Percentiles rank a stretch among this genome's conserved stretches.
phyloP scores from a whole-genome alignment of 1,140 invertebrate genomes.

The Bombus difficillimus region DNA sequence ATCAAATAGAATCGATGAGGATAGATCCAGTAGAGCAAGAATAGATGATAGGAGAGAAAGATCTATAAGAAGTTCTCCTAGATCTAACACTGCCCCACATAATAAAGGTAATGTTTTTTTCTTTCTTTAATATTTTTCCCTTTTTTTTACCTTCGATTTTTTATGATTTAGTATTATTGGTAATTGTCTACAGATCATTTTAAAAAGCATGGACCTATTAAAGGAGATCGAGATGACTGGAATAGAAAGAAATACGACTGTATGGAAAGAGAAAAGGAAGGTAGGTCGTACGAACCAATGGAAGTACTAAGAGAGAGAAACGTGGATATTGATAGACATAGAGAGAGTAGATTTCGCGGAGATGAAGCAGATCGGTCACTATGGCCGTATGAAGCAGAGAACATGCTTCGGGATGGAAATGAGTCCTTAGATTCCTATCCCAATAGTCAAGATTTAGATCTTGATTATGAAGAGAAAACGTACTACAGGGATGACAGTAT shows the following conservation, averaged over 20 bases:
- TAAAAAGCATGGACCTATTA: slow-evolving; percentile 65
- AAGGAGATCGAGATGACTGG: slow-evolving; percentile 64
- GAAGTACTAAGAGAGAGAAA: slow-evolving; percentile 77
- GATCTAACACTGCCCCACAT: slow-evolving; percentile 41
- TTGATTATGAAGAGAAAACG: slow-evolving; percentile 70
- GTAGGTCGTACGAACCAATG: slow-evolving; percentile 75
- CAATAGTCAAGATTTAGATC: slow-evolving; percentile 57
- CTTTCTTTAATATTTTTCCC: background rate
- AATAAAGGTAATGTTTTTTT: slow-evolving; percentile 68
- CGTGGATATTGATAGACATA: slow-evolving; percentile 66
- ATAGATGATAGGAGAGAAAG: slow-evolving; percentile 74
- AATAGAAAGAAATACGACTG: slow-evolving; percentile 69
- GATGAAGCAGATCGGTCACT: slow-evolving; percentile 61
- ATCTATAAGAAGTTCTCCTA: slow-evolving; percentile 70
- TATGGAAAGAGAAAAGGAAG: slow-evolving; percentile 71
- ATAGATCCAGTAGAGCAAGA: slow-evolving; percentile 62
- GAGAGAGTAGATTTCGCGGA: slow-evolving; percentile 66
- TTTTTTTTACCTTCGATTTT: background rate
- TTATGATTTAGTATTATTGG: slow-evolving; percentile 14
- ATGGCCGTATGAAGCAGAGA: slow-evolving; percentile 63
- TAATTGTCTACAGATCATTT: slow-evolving; percentile 57
- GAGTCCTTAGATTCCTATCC: slow-evolving; percentile 68
- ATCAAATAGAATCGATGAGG: slow-evolving; percentile 68
- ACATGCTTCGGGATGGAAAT: slow-evolving; percentile 64
- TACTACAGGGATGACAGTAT: slow-evolving; percentile 71